Evolutionary conservation across 2,888 invertebrate species (phyloP), one percentile per base, ranked within the genome.

Genomic region (Heteropelma amictum): DNA sequence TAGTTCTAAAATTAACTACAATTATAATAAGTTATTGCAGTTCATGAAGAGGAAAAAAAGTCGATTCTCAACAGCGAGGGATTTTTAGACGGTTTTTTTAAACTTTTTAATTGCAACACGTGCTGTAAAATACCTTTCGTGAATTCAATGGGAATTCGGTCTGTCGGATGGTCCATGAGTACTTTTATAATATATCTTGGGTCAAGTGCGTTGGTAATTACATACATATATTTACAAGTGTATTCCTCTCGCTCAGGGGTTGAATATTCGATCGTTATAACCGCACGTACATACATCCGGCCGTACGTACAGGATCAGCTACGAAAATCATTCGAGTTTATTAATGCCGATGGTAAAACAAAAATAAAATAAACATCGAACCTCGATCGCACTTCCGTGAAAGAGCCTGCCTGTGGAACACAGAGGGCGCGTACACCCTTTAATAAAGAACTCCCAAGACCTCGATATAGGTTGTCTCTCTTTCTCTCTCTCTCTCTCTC

Each of bases 181-280:
- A 33, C n/a, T 10, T 23, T 30, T 30, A 30, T 30, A n/a, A 28
- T 49, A 49, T 47, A 47, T 60, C 30, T 30, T 45, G 17, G 8
- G 26, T 3, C n/a, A 51, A 2, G 49, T 14, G 7, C 3, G 38
- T 30, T n/a, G n/a, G n/a, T n/a, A n/a, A n/a, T n/a, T n/a, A n/a
- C n/a, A 28, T 38, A 33, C 10, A 17, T 40, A 14, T 51, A 17
- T 10, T 8, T 21, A n/a, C n/a, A n/a, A n/a, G 56, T 35, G 19
- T 19, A 38, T 61, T 21, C 51, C 54, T 21, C 23, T 63, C 60
- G 54, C 54, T 54, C 54, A 45, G 51, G 70, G 33, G 63, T 54
- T 54, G 61, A 70, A 60, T 63, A 63, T 54, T 54, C 63, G 70
- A 70, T 70, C 70, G 70, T 70, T 70, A n/a, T n/a, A 70, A 70